Evolutionary conservation across 2,113 vertebrate genomes (phyloP).

Genomic region (Nymphicus hollandicus): DNA sequence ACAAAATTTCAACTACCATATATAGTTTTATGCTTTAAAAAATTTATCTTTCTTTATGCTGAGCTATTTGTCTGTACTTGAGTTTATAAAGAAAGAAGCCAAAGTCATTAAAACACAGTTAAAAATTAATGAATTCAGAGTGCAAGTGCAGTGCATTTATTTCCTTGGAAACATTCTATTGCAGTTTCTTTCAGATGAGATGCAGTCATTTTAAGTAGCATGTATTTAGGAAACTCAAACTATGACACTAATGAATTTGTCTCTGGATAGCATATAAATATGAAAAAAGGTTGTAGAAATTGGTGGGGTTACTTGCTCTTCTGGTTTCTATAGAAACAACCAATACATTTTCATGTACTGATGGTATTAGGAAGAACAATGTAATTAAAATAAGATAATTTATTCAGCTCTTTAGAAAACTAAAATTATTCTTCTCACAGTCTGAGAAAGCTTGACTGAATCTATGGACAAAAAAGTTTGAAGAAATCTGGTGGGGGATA

Average conservation of each 20-base stretch:
- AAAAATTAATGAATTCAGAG: conserved; percentile 70
- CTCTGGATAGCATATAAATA: conserved; percentile 60
- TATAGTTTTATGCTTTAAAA: neutral
- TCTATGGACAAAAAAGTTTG: neutral
- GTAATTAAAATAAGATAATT: conserved; percentile 25
- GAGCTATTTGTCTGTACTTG: conserved; percentile 12
- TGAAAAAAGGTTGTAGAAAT: conserved; percentile 54
- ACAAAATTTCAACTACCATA: neutral
- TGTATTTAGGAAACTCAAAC: conserved; percentile 12
- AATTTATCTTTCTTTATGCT: neutral
- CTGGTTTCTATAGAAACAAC: conserved; percentile 78
- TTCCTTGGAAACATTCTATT: conserved; percentile 74
- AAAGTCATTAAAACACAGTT: conserved; percentile 60
- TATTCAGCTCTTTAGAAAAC: neutral
- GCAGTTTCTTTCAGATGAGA: conserved; percentile 69
- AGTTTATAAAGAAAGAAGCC: conserved; percentile 30
- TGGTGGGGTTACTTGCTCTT: conserved; percentile 37
- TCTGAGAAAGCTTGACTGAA: neutral
- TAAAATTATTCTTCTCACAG: neutral
- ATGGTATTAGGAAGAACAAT: conserved; percentile 38
- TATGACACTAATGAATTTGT: conserved; percentile 63
- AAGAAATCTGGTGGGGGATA: neutral
- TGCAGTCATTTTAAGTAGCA: conserved; percentile 70
- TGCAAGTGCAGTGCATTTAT: conserved; percentile 61
- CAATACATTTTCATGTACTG: conserved; percentile 27